Evolutionary conservation across 2,113 vertebrate genomes (phyloP), one percentile per base, ranked within the genome.

Genomic region (Apodemus speciosus): DNA sequence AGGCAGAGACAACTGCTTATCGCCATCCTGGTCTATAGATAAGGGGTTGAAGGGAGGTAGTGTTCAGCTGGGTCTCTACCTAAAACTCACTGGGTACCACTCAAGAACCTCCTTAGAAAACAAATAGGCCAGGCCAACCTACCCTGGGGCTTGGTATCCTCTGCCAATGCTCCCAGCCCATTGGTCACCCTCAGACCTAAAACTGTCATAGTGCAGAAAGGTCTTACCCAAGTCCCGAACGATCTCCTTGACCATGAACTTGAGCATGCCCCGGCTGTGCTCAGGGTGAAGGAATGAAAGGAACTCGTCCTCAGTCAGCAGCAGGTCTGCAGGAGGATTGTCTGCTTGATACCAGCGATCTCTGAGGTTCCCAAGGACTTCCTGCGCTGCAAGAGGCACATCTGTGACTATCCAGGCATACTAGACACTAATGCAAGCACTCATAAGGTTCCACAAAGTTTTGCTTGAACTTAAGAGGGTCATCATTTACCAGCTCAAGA

Each of bases 301-400:
- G 97, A 99, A 99, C 92, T 99, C 99, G 1, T 99, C 98, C 94
- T 99, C 99, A 0, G 98, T 99, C 94, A 99, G 98, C 94, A 99
- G 96, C 93, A 99, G 98, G 96, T 99, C 99, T 0, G 98, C 96
- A 0, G 99, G 99, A 0, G 99, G 99, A 58, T 98, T 99, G 97
- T 99, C 99, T 0, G 99, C 99, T 97, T 99, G 99, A 77, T 99
- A 99, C 99, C 99, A 99, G 79, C 99, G 99, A 87, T 99, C 99
- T 94, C 99, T 99, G 96, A 99, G 98, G 92, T 99, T 99, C 90
- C 99, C 99, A 60, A 99, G 92, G 60, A 99, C 99, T 96, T 99
- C 99, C 98, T 99, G 99, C 80, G 99, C 99, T 99, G 98, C 89
- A 97, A 87, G 2, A 20, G 93, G 0, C 6, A 46, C 13, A 6